Evolutionary conservation across 2,888 invertebrate species (phyloP).

Genomic region (Hanleya hanleyi): DNA sequence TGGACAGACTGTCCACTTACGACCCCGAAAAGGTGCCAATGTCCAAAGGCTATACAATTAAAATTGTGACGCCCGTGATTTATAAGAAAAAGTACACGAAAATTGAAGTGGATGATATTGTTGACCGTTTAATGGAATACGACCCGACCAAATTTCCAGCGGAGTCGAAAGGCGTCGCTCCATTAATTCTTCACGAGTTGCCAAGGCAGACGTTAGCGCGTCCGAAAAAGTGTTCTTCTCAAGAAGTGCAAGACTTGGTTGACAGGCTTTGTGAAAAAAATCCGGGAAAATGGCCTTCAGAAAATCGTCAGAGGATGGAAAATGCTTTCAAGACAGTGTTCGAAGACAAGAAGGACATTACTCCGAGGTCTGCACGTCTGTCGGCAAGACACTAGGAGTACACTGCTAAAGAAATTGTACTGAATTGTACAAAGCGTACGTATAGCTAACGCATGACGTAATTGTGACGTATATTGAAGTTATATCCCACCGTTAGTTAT

Average conservation of each 20-base stretch:
- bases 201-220: not conserved
- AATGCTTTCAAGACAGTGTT: not conserved
- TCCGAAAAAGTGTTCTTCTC: not conserved
- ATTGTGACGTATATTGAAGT: too few relatives aligned
- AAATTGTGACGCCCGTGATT: conserved; percentile 44
- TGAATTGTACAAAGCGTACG: too few relatives aligned
- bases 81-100: conserved; percentile 51
- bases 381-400: too few relatives aligned
- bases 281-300: not conserved
- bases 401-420: too few relatives aligned
- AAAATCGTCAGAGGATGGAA: not conserved
- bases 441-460: too few relatives aligned
- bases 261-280: conserved; percentile 6
- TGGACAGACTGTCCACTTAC: conserved; percentile 38
- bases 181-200: conserved; percentile 23
- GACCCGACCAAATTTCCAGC: conserved; percentile 41
- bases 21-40: conserved; percentile 50
- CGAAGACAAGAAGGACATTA: too few relatives aligned
- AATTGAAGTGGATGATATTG: conserved; percentile 44
- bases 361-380: too few relatives aligned
- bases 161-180: conserved; percentile 41
- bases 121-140: conserved; percentile 45
- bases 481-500: too few relatives aligned
- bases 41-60: conserved; percentile 44
- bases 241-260: not conserved